Percentiles rank a stretch among this genome's conserved stretches.
Conservation (phyloP, 35 echinoderm and acorn worm species). For the Apostichopus japonicus region DNA sequence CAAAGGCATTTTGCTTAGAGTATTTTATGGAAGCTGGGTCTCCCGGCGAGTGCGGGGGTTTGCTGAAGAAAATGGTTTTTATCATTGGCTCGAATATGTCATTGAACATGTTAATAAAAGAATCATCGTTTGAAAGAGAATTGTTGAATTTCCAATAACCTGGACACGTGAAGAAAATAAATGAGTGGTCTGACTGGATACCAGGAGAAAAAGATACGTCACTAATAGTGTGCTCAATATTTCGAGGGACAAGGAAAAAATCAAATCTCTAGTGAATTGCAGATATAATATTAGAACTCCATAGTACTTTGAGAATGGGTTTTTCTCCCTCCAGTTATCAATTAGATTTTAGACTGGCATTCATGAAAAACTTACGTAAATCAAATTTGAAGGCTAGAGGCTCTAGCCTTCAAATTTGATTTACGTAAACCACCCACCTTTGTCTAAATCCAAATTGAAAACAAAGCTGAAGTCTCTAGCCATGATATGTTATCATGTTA, state of each 20-base stretch:
- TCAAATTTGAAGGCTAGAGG: no score
- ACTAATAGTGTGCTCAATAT: background rate
- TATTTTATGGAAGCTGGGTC: background rate
- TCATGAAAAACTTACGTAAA: background rate
- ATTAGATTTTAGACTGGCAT: slow-evolving; percentile 13
- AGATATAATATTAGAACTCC: slow-evolving; percentile 31
- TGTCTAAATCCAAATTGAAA: slow-evolving; percentile 30
- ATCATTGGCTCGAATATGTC: background rate
- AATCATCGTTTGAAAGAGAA: background rate
- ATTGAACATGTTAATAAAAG: background rate
- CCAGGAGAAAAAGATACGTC: background rate
- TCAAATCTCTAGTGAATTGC: slow-evolving; percentile 48
- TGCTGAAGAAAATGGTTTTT: background rate
- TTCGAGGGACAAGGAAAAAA: slow-evolving; percentile 17
- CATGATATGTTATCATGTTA: slow-evolving; percentile 48
- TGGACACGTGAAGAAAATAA: slow-evolving; percentile 14
- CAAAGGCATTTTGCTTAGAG: background rate
- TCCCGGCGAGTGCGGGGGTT: slow-evolving; percentile 6
- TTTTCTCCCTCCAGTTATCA: slow-evolving; percentile 43
- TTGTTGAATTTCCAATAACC: slow-evolving; percentile 57
- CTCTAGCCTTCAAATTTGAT: slow-evolving; percentile 37
- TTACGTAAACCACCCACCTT: background rate
- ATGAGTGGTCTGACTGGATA: slow-evolving; percentile 33
- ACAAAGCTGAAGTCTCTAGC: slow-evolving; percentile 36
- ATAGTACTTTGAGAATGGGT: slow-evolving; percentile 33